phyloP scores from a whole-genome alignment of 2,113 vertebrate species.

The Phylloscopus trochiloides region DNA sequence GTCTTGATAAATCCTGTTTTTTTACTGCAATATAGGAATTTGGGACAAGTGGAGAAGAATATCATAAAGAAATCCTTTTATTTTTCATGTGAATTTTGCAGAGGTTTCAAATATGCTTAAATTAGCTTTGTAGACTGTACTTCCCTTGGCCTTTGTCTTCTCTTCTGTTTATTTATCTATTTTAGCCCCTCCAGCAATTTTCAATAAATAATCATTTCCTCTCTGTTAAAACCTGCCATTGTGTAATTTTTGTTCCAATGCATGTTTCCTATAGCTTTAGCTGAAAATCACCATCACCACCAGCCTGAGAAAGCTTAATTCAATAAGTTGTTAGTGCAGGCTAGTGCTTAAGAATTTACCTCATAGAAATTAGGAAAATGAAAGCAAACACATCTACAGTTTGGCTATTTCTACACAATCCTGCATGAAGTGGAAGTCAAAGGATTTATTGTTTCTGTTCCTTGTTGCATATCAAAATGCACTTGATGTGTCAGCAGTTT shows the following conservation, averaged over 20 bases:
- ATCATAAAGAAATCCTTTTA: background rate
- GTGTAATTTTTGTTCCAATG: background rate
- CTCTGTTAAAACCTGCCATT: background rate
- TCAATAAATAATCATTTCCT: background rate
- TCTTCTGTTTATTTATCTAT: constrained; percentile 23
- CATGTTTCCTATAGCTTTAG: background rate
- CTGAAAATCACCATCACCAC: background rate
- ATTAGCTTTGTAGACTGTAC: background rate
- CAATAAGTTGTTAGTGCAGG: background rate
- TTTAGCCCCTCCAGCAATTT: background rate
- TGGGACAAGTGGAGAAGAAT: background rate
- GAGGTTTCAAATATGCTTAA: background rate
- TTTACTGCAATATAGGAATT: background rate
- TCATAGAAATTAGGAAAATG: background rate
- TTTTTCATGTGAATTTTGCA: background rate
- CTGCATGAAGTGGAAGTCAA: background rate
- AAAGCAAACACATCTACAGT: background rate
- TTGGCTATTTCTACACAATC: background rate
- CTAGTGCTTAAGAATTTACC: background rate
- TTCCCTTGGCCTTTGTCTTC: constrained; percentile 27
- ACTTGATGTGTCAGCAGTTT: background rate
- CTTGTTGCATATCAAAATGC: background rate
- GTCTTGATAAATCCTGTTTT: background rate
- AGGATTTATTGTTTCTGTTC: background rate
- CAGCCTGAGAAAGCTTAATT: background rate